Evolutionary conservation across 2,888 invertebrate genomes (phyloP).

Genomic region (Syrphus vitripennis): DNA sequence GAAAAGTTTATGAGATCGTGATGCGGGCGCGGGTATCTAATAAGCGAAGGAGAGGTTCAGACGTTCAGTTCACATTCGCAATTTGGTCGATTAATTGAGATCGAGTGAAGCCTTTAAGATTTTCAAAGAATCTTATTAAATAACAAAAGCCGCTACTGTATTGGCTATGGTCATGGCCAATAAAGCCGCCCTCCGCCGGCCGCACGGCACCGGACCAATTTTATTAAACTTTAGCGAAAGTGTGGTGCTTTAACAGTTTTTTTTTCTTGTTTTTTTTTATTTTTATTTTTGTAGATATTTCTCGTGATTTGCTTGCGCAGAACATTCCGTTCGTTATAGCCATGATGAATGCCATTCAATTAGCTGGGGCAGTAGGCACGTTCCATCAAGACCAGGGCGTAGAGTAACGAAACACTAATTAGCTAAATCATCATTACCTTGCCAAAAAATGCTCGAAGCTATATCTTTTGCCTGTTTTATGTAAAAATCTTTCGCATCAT

Average conservation of each 20-base stretch:
- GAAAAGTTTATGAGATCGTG: slow-evolving; percentile 33
- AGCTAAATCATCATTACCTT: slow-evolving; percentile 65
- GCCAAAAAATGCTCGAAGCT: slow-evolving; percentile 54
- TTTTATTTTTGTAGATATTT: not conserved
- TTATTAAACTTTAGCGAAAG: slow-evolving; percentile 64
- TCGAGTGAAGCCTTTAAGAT: slow-evolving; percentile 50
- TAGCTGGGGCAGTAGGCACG: slow-evolving; percentile 51
- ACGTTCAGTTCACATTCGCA: slow-evolving; percentile 10
- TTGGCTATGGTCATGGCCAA: slow-evolving; percentile 71
- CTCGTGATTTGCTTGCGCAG: slow-evolving; percentile 9
- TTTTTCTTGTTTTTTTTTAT: not conserved
- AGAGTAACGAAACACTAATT: slow-evolving; percentile 59
- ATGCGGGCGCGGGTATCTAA: not conserved
- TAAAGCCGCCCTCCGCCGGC: no score
- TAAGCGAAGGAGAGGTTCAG: not conserved
- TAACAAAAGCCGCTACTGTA: slow-evolving; percentile 64
- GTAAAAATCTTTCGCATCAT: slow-evolving; percentile 54
- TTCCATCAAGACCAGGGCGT: slow-evolving; percentile 59
- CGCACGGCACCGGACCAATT: not conserved
- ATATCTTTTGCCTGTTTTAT: slow-evolving; percentile 35
- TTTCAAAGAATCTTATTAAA: slow-evolving; percentile 55
- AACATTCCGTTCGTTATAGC: slow-evolving; percentile 57
- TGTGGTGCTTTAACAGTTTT: slow-evolving; percentile 40
- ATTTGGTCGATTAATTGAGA: slow-evolving; percentile 51
- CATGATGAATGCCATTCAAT: slow-evolving; percentile 66